Conservation (phyloP, 2,113 vertebrate species). For the Pomatorhinus ruficollis region DNA sequence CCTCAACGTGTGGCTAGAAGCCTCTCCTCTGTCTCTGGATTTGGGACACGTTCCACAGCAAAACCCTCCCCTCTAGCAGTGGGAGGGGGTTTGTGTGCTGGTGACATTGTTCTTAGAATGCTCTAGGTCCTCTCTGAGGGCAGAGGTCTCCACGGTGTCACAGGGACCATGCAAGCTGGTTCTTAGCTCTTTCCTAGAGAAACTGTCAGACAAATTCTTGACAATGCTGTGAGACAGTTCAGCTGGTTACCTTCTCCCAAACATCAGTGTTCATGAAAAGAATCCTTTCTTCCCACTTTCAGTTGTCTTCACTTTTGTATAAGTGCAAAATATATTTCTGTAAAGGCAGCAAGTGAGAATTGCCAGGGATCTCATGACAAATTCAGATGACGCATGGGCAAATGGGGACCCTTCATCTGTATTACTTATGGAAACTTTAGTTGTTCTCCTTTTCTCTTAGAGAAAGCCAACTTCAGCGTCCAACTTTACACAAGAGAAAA, state of each 20-base stretch:
- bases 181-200: background rate
- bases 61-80: background rate
- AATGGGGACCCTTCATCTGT: background rate
- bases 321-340: background rate
- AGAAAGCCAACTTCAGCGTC: background rate
- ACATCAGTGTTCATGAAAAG: background rate
- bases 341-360: background rate
- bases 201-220: rapidly evolving
- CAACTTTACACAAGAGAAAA: background rate
- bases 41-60: background rate
- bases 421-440: background rate
- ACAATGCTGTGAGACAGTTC: rapidly evolving
- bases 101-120: background rate
- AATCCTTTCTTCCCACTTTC: background rate
- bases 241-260: background rate
- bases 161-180: background rate
- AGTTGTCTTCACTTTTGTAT: background rate
- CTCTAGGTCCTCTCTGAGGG: background rate
- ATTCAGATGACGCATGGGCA: background rate
- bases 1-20: rapidly evolving
- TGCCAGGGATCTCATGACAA: background rate
- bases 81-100: rapidly evolving
- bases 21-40: background rate
- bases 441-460: background rate
- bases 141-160: rapidly evolving